A percentile compares a stretch with the other conserved stretches of the same genome.
Conservation (phyloP, 2,113 vertebrate genomes). For the Eira barbara region DNA sequence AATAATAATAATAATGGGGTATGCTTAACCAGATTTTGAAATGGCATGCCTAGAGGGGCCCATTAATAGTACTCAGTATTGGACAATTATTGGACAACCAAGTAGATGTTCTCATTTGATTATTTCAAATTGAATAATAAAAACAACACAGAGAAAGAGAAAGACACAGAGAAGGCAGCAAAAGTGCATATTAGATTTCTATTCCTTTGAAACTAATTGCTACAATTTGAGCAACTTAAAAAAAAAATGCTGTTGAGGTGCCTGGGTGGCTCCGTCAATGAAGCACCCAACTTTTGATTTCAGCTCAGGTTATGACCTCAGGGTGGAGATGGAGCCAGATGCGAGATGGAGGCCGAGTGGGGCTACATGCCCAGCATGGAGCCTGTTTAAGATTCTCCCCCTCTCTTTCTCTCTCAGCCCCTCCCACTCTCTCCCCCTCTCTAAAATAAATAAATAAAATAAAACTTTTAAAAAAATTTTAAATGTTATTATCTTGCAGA, state of each 20-base stretch:
- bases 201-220: neutral
- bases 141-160: neutral
- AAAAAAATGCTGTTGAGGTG: neutral
- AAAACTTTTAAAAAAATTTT: neutral
- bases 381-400: neutral
- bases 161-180: neutral
- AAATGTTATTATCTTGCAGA: neutral
- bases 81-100: neutral
- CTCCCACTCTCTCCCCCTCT: neutral
- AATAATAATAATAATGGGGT: neutral
- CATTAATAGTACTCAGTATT: neutral
- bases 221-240: neutral
- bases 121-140: neutral
- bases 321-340: neutral
- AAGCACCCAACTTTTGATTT: neutral
- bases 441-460: neutral
- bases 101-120: neutral
- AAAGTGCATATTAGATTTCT: neutral
- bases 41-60: fast-evolving
- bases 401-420: no score
- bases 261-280: neutral
- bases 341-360: neutral
- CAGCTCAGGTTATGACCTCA: neutral
- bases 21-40: neutral
- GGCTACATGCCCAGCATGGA: neutral